Evolutionary conservation across 2,113 vertebrate species (phyloP).

Genomic region (Thryonomys swinderianus): DNA sequence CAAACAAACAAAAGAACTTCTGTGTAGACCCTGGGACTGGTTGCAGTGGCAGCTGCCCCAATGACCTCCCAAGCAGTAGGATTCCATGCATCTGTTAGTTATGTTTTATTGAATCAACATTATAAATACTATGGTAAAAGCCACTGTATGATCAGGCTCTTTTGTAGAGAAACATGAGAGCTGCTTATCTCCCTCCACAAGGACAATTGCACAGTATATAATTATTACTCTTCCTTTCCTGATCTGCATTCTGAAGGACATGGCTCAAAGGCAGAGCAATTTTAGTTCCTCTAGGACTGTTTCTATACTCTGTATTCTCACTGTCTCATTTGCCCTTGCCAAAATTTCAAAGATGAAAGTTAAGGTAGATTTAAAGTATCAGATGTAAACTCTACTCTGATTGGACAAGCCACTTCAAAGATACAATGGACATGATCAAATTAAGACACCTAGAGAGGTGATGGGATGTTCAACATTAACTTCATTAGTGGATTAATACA

Average conservation of each 20-base stretch:
- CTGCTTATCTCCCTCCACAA: neutral
- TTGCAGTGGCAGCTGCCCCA: neutral
- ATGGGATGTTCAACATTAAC: neutral
- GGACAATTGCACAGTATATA: neutral
- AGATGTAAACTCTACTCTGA: neutral
- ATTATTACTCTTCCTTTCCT: neutral
- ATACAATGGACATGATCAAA: neutral
- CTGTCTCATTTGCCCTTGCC: neutral
- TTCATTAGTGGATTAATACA: neutral
- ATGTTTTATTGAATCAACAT: neutral
- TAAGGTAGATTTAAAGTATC: neutral
- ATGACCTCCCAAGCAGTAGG: neutral
- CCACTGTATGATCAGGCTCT: neutral
- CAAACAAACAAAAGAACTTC: no score
- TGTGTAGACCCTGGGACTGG: neutral
- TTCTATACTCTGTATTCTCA: neutral
- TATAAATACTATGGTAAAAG: neutral
- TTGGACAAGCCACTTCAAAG: accelerated
- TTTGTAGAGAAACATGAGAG: neutral
- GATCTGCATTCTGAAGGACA: neutral
- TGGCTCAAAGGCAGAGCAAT: neutral
- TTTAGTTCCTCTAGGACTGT: neutral
- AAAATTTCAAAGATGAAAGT: neutral
- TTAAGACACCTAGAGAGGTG: neutral
- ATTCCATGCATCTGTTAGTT: neutral